These are phyloP conservation scores for western clawed frog (Xenopus tropicalis) DNA, from an alignment of 2,113 vertebrate species.

Conservation along the genomic window DNA sequence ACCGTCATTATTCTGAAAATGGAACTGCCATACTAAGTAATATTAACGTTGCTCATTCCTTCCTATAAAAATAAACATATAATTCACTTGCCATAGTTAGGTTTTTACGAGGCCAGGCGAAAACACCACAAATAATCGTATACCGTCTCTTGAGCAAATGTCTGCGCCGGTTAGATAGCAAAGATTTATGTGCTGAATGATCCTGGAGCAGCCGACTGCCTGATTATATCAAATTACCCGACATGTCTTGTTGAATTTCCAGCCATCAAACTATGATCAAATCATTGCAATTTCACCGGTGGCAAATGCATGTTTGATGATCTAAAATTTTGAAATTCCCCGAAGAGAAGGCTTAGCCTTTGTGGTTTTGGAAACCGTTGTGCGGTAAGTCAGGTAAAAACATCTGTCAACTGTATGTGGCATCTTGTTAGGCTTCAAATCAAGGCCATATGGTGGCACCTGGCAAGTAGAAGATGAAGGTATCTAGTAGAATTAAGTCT, in stretches of 20 bases:
- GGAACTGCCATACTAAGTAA: slow-evolving; percentile 46
- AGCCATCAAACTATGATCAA: slow-evolving; percentile 47
- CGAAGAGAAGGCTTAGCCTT: no score
- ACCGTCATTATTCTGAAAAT: slow-evolving; percentile 45
- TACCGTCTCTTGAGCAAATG: slow-evolving; percentile 49
- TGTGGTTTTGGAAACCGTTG: no score
- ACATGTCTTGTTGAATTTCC: slow-evolving; percentile 40
- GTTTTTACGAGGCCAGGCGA: slow-evolving; percentile 40
- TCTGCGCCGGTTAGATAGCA: slow-evolving; percentile 55
- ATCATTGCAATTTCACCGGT: neutral
- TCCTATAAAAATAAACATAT: slow-evolving; percentile 48
- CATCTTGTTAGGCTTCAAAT: no score
- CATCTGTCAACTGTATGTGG: no score
- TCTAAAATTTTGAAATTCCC: no score
- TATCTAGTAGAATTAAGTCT: no score
- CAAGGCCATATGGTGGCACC: no score
- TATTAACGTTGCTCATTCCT: slow-evolving; percentile 47
- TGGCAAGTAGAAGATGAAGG: no score
- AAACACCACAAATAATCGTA: slow-evolving; percentile 38
- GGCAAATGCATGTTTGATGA: slow-evolving; percentile 1
- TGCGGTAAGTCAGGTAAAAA: no score
- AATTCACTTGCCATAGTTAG: slow-evolving; percentile 48
- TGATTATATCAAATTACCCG: slow-evolving; percentile 55
- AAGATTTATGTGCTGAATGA: slow-evolving; percentile 56
- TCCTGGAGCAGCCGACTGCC: slow-evolving; percentile 41